Conservation (phyloP, 2,888 invertebrate species). For the Lacanobia wlatinum region DNA sequence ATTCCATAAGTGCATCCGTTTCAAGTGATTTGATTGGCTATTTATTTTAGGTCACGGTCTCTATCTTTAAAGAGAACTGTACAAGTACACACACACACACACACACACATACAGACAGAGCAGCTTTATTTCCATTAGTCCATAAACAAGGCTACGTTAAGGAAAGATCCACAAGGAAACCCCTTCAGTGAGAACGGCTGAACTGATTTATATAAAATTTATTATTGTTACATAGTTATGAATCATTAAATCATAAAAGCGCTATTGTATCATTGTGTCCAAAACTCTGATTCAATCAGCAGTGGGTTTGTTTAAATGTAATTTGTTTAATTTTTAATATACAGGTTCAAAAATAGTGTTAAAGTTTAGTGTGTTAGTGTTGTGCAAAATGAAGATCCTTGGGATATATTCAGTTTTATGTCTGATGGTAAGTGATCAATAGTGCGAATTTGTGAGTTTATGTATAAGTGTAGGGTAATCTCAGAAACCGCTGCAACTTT, state of each 20-base stretch:
- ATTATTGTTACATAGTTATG: neutral
- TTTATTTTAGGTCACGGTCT: neutral
- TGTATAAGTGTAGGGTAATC: neutral
- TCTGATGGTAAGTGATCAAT: slow-evolving; percentile 27
- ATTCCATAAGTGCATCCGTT: neutral
- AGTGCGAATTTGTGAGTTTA: neutral
- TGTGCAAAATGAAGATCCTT: slow-evolving; percentile 19
- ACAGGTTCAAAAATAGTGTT: neutral
- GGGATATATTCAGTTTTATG: slow-evolving; percentile 24
- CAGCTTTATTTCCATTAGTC: neutral
- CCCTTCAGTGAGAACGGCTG: neutral
- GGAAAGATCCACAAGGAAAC: slow-evolving; percentile 35
- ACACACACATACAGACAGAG: neutral
- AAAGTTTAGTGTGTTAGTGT: neutral
- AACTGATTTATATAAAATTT: slow-evolving; percentile 4
- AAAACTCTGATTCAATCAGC: slow-evolving; percentile 13
- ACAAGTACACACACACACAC: neutral
- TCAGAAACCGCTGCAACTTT: neutral
- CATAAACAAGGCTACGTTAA: neutral
- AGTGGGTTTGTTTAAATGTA: slow-evolving; percentile 12
- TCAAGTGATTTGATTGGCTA: neutral
- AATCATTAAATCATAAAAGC: slow-evolving; percentile 27
- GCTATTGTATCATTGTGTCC: slow-evolving; percentile 15
- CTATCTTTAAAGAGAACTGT: neutral
- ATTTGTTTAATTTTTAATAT: neutral